phyloP scores from a whole-genome alignment of 2,797 vertebrate species.

The Nannoperca obscura region DNA sequence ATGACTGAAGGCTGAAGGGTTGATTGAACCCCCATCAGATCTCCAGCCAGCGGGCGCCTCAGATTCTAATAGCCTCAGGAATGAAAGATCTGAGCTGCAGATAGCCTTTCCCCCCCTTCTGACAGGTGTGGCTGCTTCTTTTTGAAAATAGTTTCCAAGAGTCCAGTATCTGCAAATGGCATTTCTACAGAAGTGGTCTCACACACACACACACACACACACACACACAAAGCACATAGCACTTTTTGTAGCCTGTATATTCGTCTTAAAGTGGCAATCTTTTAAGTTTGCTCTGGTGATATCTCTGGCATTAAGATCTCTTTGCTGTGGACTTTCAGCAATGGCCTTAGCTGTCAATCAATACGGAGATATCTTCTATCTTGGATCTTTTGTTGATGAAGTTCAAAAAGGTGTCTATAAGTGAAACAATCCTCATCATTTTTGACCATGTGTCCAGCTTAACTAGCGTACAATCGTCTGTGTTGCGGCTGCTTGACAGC shows the following conservation, averaged over 20 bases:
- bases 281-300: neutral
- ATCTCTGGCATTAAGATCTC: neutral
- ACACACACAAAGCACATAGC: neutral
- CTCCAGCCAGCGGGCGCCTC: constrained; percentile 8
- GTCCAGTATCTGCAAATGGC: neutral
- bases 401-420: neutral
- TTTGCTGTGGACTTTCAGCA: constrained; percentile 8
- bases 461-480: neutral
- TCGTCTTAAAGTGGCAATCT: neutral
- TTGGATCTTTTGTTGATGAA: neutral
- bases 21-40: constrained; percentile 38
- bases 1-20: constrained; percentile 8
- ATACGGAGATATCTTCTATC: neutral
- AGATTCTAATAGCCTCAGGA: constrained; percentile 39
- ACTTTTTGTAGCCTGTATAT: neutral
- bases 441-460: neutral
- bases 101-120: constrained; percentile 12
- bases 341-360: neutral
- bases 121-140: constrained; percentile 19
- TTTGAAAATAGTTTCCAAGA: neutral
- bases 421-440: neutral
- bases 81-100: constrained; percentile 51
- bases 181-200: constrained; percentile 25
- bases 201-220: constrained; percentile 10
- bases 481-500: constrained; percentile 5